These are phyloP conservation scores for Phlogophora meticulosa DNA, from an alignment of 2,888 invertebrate genomes.

Conservation along the genomic window DNA sequence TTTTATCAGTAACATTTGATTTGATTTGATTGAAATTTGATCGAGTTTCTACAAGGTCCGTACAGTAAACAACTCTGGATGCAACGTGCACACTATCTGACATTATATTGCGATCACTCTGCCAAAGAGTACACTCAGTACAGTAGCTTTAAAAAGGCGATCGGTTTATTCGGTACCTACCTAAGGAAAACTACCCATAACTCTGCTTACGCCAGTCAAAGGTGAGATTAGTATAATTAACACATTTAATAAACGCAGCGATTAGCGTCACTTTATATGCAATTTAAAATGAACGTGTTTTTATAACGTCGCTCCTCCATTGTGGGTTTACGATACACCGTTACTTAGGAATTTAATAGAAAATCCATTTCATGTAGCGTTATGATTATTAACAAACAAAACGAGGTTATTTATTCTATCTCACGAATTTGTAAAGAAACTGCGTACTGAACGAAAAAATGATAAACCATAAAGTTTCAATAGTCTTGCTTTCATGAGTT, in stretches of 20 bases:
- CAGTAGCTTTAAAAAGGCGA: too few species aligned
- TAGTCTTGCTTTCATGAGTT: neutral
- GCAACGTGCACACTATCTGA: too few species aligned
- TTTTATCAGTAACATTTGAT: too few species aligned
- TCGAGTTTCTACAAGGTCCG: too few species aligned
- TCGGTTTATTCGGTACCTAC: too few species aligned
- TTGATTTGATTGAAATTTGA: too few species aligned
- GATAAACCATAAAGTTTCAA: conserved; percentile 6
- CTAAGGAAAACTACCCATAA: too few species aligned
- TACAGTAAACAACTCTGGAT: too few species aligned
- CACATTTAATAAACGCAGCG: conserved; percentile 4
- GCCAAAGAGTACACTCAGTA: too few species aligned
- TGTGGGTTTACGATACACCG: conserved; percentile 16
- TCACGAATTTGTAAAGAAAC: conserved; percentile 27
- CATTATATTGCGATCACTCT: too few species aligned
- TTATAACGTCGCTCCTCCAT: neutral
- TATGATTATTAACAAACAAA: conserved; percentile 46
- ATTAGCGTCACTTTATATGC: conserved; percentile 16
- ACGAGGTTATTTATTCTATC: conserved; percentile 12
- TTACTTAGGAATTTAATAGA: conserved; percentile 20
- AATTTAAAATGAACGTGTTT: conserved; percentile 18
- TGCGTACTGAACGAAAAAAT: conserved; percentile 13
- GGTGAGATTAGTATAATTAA: neutral
- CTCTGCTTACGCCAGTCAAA: neutral
- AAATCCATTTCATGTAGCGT: conserved; percentile 22